A percentile compares a stretch with the other conserved stretches of the same genome.
These are phyloP conservation scores for Sitta europaea DNA, from an alignment of 2,113 vertebrate genomes.

Conservation along the genomic window DNA sequence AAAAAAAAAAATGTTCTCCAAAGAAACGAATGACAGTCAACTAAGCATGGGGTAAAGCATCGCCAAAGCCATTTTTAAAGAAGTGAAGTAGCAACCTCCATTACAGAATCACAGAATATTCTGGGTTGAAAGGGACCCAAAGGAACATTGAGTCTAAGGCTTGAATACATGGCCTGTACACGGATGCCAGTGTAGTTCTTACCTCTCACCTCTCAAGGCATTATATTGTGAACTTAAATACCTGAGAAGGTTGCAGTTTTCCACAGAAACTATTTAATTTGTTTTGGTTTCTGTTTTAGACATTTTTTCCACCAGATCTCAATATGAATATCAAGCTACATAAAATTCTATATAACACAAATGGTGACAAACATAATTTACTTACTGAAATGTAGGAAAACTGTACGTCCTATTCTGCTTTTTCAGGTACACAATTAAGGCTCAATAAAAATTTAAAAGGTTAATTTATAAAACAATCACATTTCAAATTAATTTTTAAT, in stretches of 20 bases:
- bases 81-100: neutral
- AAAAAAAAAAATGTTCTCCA: neutral
- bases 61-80: slow-evolving; percentile 11
- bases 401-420: neutral
- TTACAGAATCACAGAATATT: neutral
- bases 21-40: neutral
- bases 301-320: neutral
- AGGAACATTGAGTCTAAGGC: neutral
- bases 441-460: neutral
- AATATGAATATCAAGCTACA: neutral
- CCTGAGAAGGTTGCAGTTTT: neutral
- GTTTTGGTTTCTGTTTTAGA: neutral
- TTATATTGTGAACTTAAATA: neutral
- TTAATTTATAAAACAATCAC: neutral
- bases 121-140: neutral
- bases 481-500: neutral
- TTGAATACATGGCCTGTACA: neutral
- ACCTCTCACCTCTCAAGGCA: slow-evolving; percentile 34
- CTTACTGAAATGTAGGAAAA: neutral
- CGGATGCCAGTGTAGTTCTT: neutral
- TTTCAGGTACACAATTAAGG: neutral
- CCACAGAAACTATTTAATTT: neutral
- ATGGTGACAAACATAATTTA: neutral
- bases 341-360: neutral
- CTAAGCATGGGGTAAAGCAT: slow-evolving; percentile 14